These are phyloP conservation scores for Perca fluviatilis DNA, from an alignment of 2,113 vertebrate species.

Conservation along the genomic window DNA sequence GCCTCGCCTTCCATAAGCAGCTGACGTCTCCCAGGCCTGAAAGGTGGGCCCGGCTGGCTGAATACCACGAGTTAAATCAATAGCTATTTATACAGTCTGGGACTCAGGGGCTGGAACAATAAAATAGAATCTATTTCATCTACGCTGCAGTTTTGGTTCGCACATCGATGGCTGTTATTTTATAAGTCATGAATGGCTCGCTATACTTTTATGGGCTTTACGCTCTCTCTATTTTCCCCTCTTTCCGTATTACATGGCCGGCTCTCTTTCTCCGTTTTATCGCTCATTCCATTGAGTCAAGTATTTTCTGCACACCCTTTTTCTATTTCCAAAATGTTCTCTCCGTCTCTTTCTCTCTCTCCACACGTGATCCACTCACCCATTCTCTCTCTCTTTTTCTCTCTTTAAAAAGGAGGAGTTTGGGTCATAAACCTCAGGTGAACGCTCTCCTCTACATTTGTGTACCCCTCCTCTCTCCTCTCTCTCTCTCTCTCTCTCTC, in stretches of 20 bases:
- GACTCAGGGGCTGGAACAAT: slow-evolving; percentile 71
- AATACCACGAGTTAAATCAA: slow-evolving; percentile 92
- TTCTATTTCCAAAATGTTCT: slow-evolving; percentile 9
- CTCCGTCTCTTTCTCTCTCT: background rate
- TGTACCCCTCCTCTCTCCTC: background rate
- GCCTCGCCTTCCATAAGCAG: slow-evolving; percentile 23
- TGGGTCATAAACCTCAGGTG: slow-evolving; percentile 47
- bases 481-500: background rate
- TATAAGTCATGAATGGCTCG: slow-evolving; percentile 68
- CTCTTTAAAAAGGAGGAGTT: slow-evolving; percentile 2
- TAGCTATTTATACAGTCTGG: slow-evolving; percentile 87
- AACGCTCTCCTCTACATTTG: background rate
- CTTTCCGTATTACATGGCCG: background rate
- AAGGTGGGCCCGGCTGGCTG: slow-evolving; percentile 83
- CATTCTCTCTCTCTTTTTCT: background rate
- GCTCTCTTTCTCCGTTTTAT: slow-evolving; percentile 35
- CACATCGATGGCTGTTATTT: slow-evolving; percentile 72
- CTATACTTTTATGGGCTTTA: slow-evolving; percentile 59
- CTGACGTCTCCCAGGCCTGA: slow-evolving; percentile 66
- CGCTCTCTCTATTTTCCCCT: background rate
- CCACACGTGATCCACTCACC: background rate
- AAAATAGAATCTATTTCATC: slow-evolving; percentile 77
- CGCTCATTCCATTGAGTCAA: slow-evolving; percentile 2
- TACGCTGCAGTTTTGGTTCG: slow-evolving; percentile 73
- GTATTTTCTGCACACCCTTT: slow-evolving; percentile 19